A percentile compares a stretch with the other conserved stretches of the same genome.
phyloP scores from a whole-genome alignment of 1,140 invertebrate species.

The Chironomus striatipennis region DNA sequence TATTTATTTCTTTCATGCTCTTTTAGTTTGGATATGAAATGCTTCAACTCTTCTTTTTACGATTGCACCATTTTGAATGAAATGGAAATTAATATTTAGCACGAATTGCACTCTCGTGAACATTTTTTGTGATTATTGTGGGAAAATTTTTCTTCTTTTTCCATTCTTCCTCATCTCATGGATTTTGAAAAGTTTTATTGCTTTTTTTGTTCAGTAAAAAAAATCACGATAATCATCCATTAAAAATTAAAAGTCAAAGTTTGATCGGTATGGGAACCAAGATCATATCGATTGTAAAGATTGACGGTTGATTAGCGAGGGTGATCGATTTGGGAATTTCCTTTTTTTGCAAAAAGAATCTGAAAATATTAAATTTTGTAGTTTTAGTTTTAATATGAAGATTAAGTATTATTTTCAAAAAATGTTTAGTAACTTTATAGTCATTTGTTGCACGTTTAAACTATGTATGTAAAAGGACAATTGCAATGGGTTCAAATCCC shows the following conservation, averaged over 20 bases:
- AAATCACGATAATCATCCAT: neutral
- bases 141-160: neutral
- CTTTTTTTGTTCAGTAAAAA: no score
- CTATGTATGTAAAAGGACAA: no score
- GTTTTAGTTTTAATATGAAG: no score
- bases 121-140: neutral
- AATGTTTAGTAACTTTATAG: no score
- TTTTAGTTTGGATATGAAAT: neutral
- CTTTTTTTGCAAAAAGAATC: no score
- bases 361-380: no score
- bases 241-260: neutral
- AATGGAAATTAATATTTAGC: constrained; percentile 23
- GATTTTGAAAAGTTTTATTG: neutral
- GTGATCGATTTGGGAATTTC: no score
- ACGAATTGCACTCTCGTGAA: neutral
- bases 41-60: neutral
- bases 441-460: no score
- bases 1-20: neutral
- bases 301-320: no score
- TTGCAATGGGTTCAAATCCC: no score
- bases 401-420: no score
- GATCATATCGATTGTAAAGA: no score
- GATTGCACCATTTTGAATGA: constrained; percentile 15
- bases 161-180: neutral
- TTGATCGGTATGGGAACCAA: neutral